A percentile compares a stretch with the other conserved stretches of the same genome.
Conservation (phyloP, 2,797 vertebrate species). For the Syngnathus rostellatus region DNA sequence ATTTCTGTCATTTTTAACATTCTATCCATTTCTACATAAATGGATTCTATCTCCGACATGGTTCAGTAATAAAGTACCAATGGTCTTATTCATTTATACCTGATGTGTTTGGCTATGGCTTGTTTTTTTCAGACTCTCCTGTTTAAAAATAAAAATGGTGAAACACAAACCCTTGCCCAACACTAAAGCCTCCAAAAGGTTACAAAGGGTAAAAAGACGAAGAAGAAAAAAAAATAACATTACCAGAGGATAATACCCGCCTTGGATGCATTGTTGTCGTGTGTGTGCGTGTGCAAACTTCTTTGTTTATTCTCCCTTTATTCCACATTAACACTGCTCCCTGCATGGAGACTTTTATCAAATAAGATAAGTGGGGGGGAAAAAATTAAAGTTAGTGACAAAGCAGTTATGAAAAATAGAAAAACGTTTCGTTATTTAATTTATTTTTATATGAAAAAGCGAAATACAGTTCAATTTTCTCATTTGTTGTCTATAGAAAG, state of each 20-base stretch:
- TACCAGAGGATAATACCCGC: constrained; percentile 30
- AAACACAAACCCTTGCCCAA: neutral
- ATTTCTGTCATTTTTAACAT: constrained; percentile 38
- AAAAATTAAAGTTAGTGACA: too few species aligned
- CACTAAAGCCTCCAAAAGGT: constrained; percentile 18
- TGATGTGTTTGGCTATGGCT: constrained; percentile 2
- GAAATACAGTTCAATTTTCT: too few species aligned
- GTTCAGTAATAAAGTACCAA: constrained; percentile 46
- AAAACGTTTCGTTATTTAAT: too few species aligned
- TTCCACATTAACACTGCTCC: too few species aligned
- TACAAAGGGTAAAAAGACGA: constrained; percentile 19
- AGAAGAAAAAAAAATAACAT: constrained; percentile 23
- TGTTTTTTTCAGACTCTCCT: neutral
- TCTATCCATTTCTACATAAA: constrained; percentile 45
- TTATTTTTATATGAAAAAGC: too few species aligned
- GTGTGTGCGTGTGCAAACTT: neutral
- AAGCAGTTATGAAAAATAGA: too few species aligned
- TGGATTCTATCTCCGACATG: constrained; percentile 35
- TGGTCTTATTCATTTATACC: constrained; percentile 21
- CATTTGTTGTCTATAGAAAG: too few species aligned
- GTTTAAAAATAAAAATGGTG: neutral
- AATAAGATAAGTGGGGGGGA: too few species aligned
- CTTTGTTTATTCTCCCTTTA: constrained; percentile 27
- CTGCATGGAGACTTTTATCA: too few species aligned
- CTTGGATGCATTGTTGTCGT: constrained; percentile 21